A percentile compares a stretch with the other conserved stretches of the same genome.
These are phyloP conservation scores for Drosophila hamatofila DNA, from an alignment of 2,888 invertebrate genomes.

Conservation along the genomic window DNA sequence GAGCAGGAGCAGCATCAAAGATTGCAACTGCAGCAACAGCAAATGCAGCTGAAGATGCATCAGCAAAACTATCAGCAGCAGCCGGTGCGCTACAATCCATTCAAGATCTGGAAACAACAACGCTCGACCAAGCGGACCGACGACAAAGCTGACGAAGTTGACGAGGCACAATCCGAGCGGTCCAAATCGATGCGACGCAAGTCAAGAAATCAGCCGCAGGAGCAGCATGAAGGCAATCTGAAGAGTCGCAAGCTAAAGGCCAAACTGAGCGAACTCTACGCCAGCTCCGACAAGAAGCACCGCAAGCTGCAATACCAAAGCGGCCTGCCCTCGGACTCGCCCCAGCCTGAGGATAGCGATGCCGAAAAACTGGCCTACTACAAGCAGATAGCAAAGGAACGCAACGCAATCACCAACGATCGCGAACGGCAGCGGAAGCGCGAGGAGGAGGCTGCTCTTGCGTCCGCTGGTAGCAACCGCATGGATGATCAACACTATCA, in stretches of 20 bases:
- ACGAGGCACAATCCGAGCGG: background rate
- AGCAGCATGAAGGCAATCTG: background rate
- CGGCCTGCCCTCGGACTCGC: background rate
- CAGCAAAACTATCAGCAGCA: background rate
- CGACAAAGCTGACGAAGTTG: background rate
- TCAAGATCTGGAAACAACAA: background rate
- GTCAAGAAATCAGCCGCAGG: background rate
- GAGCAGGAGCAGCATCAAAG: background rate
- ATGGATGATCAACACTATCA: constrained; percentile 38
- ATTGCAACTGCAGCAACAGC: background rate
- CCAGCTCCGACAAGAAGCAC: background rate
- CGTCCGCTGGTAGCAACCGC: background rate
- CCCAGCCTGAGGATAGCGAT: background rate
- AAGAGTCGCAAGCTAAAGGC: constrained; percentile 1
- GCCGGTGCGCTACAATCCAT: background rate
- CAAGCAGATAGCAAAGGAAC: background rate
- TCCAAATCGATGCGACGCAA: background rate
- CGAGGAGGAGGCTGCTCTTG: background rate
- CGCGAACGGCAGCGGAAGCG: background rate
- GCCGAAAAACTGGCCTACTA: background rate
- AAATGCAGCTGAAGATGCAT: background rate
- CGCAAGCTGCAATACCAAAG: background rate
- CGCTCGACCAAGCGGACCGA: background rate
- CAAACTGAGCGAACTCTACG: constrained; percentile 23
- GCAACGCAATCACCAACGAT: background rate